Percentiles rank a stretch among this genome's conserved stretches.
Conservation (phyloP, 2,113 vertebrate species). For the Coracopsis vasa region DNA sequence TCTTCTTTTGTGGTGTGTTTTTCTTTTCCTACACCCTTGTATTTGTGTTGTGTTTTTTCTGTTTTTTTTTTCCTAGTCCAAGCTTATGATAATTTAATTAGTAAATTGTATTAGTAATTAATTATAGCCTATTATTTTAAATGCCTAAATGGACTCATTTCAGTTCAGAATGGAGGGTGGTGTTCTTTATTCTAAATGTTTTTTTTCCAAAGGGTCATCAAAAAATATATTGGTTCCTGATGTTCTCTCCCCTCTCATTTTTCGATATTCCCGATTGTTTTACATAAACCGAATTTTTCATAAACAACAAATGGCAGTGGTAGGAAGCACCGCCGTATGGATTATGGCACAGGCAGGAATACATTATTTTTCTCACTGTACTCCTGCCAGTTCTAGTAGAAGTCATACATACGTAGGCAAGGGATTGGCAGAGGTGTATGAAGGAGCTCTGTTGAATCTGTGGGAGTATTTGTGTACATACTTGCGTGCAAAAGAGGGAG, state of each 20-base stretch:
- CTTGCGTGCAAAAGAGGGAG: constrained; percentile 7
- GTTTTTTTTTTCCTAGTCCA: background rate
- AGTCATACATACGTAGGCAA: constrained; percentile 12
- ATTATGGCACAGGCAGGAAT: background rate
- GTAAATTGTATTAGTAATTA: background rate
- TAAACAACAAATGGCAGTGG: background rate
- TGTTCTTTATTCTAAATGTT: background rate
- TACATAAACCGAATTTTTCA: background rate
- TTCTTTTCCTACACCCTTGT: background rate
- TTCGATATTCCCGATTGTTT: background rate
- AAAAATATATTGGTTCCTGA: background rate
- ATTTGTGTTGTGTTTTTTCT: background rate
- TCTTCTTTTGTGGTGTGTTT: background rate
- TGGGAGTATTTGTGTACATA: constrained; percentile 48
- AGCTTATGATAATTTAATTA: background rate
- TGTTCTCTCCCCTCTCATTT: background rate
- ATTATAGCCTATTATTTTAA: background rate
- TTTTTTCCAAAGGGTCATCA: background rate
- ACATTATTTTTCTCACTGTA: constrained; percentile 20
- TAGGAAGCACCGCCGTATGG: background rate
- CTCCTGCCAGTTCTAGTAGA: constrained; percentile 17
- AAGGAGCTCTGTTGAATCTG: constrained; percentile 17
- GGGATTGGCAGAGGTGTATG: constrained; percentile 47
- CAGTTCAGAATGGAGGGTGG: background rate
- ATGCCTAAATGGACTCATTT: background rate